Evolutionary conservation across 2,888 invertebrate genomes (phyloP).

Genomic region (Stramonita haemastoma): DNA sequence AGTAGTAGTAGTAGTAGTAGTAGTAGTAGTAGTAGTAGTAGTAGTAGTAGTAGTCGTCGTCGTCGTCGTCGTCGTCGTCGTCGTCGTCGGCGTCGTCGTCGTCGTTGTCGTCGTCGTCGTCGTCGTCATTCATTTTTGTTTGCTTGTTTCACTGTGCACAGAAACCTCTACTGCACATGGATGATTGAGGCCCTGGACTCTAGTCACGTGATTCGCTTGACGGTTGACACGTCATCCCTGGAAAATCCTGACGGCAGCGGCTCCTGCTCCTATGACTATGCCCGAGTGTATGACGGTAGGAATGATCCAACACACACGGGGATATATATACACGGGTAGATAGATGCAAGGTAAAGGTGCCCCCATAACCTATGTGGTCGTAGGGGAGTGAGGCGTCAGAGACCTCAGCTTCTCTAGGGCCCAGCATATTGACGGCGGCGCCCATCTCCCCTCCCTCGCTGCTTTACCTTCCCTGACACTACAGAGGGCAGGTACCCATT

Average conservation of each 20-base stretch:
- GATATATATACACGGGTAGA: not conserved
- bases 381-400: too few species aligned
- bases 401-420: too few species aligned
- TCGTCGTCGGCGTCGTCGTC: too few species aligned
- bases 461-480: not conserved
- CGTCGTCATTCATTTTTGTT: too few species aligned
- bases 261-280: conserved; percentile 21
- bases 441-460: not conserved
- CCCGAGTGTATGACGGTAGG: conserved; percentile 21
- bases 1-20: too few species aligned
- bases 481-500: too few species aligned
- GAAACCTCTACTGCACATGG: conserved; percentile 32
- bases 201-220: conserved; percentile 30
- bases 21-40: too few species aligned
- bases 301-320: not conserved
- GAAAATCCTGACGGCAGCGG: conserved; percentile 15
- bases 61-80: too few species aligned
- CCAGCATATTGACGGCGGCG: not conserved
- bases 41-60: too few species aligned
- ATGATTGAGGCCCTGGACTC: conserved; percentile 8
- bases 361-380: too few species aligned
- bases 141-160: not conserved
- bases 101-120: too few species aligned
- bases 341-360: too few species aligned
- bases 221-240: conserved; percentile 11